Evolutionary conservation across 37 sponge, comb jelly and placozoan genomes (phyloP).

Genomic region (Axinella damicornis): DNA sequence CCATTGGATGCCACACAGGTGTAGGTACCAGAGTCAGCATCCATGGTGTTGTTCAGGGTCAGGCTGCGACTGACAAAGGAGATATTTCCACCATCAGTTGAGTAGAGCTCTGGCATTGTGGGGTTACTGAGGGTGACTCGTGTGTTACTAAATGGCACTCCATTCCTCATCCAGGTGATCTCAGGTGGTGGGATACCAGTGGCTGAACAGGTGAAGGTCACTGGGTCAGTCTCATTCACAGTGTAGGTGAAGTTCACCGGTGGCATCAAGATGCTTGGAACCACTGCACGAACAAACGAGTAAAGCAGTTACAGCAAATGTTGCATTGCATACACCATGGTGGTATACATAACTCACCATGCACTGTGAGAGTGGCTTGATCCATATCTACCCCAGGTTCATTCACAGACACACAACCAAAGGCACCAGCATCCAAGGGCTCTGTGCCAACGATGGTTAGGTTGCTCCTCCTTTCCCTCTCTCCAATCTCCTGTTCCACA

Average conservation of each 20-base stretch:
- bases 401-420: slow-evolving; percentile 53
- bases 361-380: slow-evolving; percentile 36
- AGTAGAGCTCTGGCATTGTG: not conserved
- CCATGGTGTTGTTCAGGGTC: slow-evolving; percentile 18
- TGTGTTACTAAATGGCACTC: too few relatives aligned
- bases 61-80: slow-evolving; percentile 6
- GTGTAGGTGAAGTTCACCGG: too few relatives aligned
- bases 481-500: slow-evolving; percentile 5
- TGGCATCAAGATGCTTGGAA: too few relatives aligned
- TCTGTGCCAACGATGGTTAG: slow-evolving; percentile 8
- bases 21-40: slow-evolving; percentile 54
- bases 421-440: slow-evolving; percentile 24
- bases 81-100: not conserved
- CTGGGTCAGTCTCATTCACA: slow-evolving; percentile 34
- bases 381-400: slow-evolving; percentile 25
- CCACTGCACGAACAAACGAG: too few relatives aligned
- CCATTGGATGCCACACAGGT: slow-evolving; percentile 44
- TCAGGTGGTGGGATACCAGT: slow-evolving; percentile 50
- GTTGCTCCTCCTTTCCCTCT: slow-evolving; percentile 26
- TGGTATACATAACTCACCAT: slow-evolving; percentile 26
- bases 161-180: slow-evolving; percentile 38
- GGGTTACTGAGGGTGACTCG: not conserved
- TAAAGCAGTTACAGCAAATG: too few relatives aligned
- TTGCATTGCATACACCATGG: too few relatives aligned
- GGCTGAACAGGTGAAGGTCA: slow-evolving; percentile 45